Evolutionary conservation across 1,140 invertebrate genomes (phyloP).

Genomic region (Chrysoperla carnea): DNA sequence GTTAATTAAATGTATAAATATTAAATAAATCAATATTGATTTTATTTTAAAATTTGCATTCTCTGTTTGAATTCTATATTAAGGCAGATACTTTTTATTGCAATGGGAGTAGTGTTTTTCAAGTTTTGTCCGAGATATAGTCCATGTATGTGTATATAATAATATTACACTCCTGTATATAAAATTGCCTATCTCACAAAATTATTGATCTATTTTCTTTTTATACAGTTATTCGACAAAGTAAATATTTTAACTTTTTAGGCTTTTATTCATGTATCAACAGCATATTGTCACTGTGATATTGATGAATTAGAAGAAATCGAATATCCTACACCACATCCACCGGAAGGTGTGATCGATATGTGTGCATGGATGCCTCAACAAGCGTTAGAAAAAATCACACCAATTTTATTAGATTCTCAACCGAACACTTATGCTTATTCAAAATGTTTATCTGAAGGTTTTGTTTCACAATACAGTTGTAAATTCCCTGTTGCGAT

Average conservation of each 20-base stretch:
- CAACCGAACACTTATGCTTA: conserved; percentile 68
- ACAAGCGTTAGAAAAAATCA: conserved; percentile 46
- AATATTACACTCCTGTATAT: background rate
- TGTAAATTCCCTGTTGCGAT: conserved; percentile 45
- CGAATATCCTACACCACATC: conserved; percentile 42
- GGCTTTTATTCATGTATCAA: conserved; percentile 59
- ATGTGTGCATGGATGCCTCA: conserved; percentile 52
- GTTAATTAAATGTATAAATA: no score
- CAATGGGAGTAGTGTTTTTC: no score
- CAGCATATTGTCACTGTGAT: conserved; percentile 65
- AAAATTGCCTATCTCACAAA: no score
- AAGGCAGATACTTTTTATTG: no score
- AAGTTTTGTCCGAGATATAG: no score
- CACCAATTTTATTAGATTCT: conserved; percentile 54
- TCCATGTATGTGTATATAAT: background rate
- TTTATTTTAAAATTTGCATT: no score
- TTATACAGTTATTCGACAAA: no score
- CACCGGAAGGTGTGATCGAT: conserved; percentile 46
- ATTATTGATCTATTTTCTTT: no score
- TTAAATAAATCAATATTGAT: no score
- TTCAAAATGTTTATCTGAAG: conserved; percentile 57
- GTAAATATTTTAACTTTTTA: background rate
- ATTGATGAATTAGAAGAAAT: conserved; percentile 46
- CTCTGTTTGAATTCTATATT: no score
- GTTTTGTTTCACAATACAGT: conserved; percentile 39